Conservation (phyloP, 2,888 invertebrate genomes). For the Ophioninae sp. region DNA sequence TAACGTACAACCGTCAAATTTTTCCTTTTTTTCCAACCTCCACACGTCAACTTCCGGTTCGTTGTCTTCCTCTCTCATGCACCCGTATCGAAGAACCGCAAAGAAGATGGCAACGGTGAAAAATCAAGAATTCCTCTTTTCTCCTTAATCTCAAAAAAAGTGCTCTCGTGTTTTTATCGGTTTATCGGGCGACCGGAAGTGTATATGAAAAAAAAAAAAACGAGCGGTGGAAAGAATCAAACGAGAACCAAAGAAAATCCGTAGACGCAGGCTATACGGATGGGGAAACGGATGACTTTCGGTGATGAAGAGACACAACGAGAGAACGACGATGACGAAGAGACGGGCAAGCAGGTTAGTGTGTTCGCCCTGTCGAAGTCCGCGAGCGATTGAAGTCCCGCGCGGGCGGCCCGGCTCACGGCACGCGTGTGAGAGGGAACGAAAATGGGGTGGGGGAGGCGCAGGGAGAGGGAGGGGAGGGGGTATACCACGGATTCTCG, state of each 20-base stretch:
- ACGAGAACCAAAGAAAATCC: not conserved
- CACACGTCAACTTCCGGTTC: not conserved
- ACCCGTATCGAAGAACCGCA: not conserved
- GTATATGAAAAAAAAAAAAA: not conserved
- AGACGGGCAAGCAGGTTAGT: slow-evolving; percentile 46
- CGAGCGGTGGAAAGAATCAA: not conserved
- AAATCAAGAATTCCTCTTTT: not conserved
- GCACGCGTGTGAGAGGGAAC: slow-evolving; percentile 77
- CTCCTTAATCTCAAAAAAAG: not conserved
- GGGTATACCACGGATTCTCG: slow-evolving; percentile 65
- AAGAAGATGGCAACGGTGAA: not conserved
- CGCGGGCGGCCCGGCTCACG: slow-evolving; percentile 75
- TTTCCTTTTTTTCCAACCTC: not conserved
- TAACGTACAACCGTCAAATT: not conserved
- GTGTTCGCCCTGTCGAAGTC: slow-evolving; percentile 76
- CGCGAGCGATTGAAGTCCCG: slow-evolving; percentile 80
- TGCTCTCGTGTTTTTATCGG: not conserved
- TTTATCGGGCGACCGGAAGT: not conserved
- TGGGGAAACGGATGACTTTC: not conserved
- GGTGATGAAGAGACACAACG: not conserved
- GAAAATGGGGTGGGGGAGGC: slow-evolving; percentile 68
- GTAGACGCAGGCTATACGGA: not conserved
- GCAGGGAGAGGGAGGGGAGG: slow-evolving; percentile 69
- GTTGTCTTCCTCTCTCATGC: not conserved
- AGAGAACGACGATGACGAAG: slow-evolving; percentile 25